Conservation (phyloP, 2,113 vertebrate genomes). For the Corydoras sp. region DNA sequence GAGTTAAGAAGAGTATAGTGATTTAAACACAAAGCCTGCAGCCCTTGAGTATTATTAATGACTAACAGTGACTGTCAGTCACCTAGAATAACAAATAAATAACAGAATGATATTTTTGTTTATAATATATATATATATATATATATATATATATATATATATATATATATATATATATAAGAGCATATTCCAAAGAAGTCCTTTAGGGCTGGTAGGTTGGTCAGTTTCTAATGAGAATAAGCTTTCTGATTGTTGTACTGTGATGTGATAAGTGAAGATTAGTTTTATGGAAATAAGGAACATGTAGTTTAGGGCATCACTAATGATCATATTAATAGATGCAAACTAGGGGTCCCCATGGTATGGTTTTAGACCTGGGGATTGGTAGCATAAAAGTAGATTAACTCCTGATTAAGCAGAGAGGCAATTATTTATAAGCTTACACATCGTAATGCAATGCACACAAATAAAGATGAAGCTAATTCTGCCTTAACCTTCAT, state of each 20-base stretch:
- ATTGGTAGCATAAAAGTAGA: constrained; percentile 54
- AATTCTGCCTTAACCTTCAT: constrained; percentile 47
- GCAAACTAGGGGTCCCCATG: constrained; percentile 49
- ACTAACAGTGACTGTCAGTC: no score
- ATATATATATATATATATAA: no score
- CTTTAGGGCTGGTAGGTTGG: constrained; percentile 18
- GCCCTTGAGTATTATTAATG: no score
- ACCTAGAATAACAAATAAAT: no score
- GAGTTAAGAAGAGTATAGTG: no score
- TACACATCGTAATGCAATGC: constrained; percentile 48
- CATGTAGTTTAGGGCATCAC: constrained; percentile 43
- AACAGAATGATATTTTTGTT: no score
- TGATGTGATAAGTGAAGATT: constrained; percentile 33
- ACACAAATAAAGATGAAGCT: constrained; percentile 46
- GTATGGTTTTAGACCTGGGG: constrained; percentile 44
- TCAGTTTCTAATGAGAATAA: constrained; percentile 32
- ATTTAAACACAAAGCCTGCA: no score
- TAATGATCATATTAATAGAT: constrained; percentile 59
- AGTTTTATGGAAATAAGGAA: constrained; percentile 51
- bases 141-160: no score
- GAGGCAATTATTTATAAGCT: constrained; percentile 54
- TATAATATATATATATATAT: no score
- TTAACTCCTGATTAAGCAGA: constrained; percentile 52
- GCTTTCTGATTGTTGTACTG: constrained; percentile 25
- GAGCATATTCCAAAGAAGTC: constrained; percentile 16